Conservation (phyloP, 2,113 vertebrate genomes). For the Zapus hudsonius region DNA sequence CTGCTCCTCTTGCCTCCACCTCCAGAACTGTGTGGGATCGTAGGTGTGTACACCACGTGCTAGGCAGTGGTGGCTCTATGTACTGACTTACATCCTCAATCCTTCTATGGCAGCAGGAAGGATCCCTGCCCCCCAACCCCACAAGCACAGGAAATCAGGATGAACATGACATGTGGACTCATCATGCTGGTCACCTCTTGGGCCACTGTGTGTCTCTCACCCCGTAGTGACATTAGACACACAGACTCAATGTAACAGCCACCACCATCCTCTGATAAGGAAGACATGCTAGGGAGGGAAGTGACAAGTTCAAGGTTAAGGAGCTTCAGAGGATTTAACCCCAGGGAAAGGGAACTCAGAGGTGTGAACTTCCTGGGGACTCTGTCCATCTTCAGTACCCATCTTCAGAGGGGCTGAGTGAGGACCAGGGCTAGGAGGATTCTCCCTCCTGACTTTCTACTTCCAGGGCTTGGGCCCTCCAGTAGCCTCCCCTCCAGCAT, state of each 20-base stretch:
- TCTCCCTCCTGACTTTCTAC: neutral
- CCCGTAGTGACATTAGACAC: neutral
- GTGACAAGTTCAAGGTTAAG: no score
- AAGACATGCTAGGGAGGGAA: neutral
- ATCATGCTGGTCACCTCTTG: neutral
- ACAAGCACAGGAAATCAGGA: no score
- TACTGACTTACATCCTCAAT: no score
- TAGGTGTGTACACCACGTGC: no score
- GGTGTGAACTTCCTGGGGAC: neutral
- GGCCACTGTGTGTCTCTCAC: accelerated
- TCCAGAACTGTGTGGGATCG: no score
- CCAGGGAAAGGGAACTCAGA: neutral
- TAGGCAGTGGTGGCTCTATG: no score
- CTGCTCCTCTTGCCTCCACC: no score
- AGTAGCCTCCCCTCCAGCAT: neutral
- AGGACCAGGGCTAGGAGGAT: no score
- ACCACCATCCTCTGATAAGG: neutral
- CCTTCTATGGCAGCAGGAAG: neutral
- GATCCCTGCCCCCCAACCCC: neutral
- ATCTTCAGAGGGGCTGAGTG: neutral
- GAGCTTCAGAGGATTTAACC: neutral
- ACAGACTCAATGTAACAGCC: neutral
- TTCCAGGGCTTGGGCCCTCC: neutral
- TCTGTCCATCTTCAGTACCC: neutral
- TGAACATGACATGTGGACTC: accelerated